Evolutionary conservation across 2,888 invertebrate genomes (phyloP).

Genomic region (Zele albiditarsus): DNA sequence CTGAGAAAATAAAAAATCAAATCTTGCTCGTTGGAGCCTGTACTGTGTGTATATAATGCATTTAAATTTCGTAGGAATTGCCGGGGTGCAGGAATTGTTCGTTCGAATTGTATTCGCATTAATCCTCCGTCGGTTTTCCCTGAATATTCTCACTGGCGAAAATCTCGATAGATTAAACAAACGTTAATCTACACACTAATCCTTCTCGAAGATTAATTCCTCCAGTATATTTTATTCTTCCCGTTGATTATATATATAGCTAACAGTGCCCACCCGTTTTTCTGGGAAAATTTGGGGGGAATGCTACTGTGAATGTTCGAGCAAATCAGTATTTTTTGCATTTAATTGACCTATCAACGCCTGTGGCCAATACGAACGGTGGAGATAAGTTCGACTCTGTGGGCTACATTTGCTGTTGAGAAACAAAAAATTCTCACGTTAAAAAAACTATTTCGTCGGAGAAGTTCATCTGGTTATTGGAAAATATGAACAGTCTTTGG

Average conservation of each 20-base stretch:
- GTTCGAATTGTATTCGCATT: conserved; percentile 51
- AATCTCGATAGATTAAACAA: conserved; percentile 48
- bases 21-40: no score
- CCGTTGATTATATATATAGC: neutral
- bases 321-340: no score
- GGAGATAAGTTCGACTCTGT: no score
- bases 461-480: no score
- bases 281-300: neutral
- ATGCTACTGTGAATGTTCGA: no score
- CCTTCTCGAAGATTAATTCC: conserved; percentile 37
- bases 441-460: no score
- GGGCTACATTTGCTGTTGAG: no score
- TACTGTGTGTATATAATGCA: neutral
- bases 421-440: no score
- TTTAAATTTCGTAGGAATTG: neutral
- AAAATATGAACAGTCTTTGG: no score
- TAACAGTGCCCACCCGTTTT: neutral
- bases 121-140: conserved; percentile 35
- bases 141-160: conserved; percentile 48
- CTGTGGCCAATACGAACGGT: no score
- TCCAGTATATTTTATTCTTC: conserved; percentile 21
- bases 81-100: neutral
- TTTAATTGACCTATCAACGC: no score
- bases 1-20: conserved; percentile 9
- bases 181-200: conserved; percentile 48